Base-by-base conservation (phyloP, 2,888 invertebrate genomes). In the Protophormia terraenovae region DNA sequence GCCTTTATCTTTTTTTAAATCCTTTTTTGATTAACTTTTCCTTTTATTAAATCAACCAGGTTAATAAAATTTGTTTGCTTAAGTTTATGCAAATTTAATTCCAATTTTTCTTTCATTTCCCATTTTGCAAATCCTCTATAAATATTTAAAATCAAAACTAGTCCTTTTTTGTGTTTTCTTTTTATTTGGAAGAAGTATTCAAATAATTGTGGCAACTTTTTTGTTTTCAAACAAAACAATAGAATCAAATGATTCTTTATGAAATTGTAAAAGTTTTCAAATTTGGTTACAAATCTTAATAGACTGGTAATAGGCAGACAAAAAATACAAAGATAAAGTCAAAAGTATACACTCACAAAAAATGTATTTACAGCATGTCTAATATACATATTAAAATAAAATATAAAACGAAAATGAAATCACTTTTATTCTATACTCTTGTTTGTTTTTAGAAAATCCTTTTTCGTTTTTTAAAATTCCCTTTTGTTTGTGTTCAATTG, bases 131-230 rank as follows among this genome's bases (percentile, higher is more conserved):
- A 19, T 32, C 8, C 32, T 32, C 12, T 0, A 27, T 16, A 32
- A 50, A 7, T 47, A 32, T 67, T 50, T 67, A 8, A 50, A 32
- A 50, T 14, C 14, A 69, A 69, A 69, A 53, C 7, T 35, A n/a
- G 22, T 35, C 19, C 14, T 69, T 35, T 45, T 47, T 16, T 67
- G 12, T 47, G 7, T n/a, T n/a, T n/a, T n/a, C n/a, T n/a, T n/a
- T n/a, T n/a, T n/a, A n/a, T n/a, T n/a, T n/a, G 4, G 24, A 7
- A n/a, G 6, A 4, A 6, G 14, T 67, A 12, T 67, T 24, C 5
- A 60, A 32, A 47, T 67, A 45, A 45, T 45, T 67, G 67, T 16
- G n/a, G 29, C 16, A 58, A 58, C 29, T 67, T 77, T 41, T 60
- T 41, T 67, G 29, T 29, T 45, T 72, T 29, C 16, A 29, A 72